Evolutionary conservation across 2,888 invertebrate species (phyloP).

Genomic region (Platerodrilus igneus): DNA sequence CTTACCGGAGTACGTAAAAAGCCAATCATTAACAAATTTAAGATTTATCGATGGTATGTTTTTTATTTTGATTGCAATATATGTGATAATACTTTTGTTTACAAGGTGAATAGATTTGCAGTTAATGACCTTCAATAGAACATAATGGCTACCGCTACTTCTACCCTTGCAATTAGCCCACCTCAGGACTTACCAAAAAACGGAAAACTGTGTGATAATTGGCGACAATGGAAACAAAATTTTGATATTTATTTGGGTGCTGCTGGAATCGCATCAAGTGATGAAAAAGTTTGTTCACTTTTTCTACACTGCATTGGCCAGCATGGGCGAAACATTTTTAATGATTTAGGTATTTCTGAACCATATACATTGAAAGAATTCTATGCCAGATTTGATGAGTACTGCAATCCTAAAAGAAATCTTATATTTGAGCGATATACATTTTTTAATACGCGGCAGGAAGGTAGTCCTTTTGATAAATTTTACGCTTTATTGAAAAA

Average conservation of each 20-base stretch:
- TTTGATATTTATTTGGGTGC: slow-evolving; percentile 12
- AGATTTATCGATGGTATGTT: too few relatives aligned
- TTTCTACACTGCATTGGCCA: slow-evolving; percentile 14
- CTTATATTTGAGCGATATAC: slow-evolving; percentile 15
- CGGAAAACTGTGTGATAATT: slow-evolving; percentile 12
- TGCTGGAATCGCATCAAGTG: slow-evolving; percentile 3
- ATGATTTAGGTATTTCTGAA: slow-evolving; percentile 5
- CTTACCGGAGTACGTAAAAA: too few relatives aligned
- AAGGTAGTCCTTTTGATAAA: slow-evolving; percentile 19
- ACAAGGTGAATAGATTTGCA: too few relatives aligned
- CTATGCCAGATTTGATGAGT: slow-evolving; percentile 8
- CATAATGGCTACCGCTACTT: too few relatives aligned
- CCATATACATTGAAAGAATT: not conserved
- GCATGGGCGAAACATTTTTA: slow-evolving; percentile 10
- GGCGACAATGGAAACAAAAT: slow-evolving; percentile 13
- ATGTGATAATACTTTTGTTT: too few relatives aligned
- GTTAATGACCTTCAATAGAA: too few relatives aligned
- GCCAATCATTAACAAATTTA: too few relatives aligned
- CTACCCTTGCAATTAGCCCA: too few relatives aligned
- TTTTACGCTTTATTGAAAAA: slow-evolving; percentile 22
- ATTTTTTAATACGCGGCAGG: slow-evolving; percentile 24
- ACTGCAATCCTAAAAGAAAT: slow-evolving; percentile 11
- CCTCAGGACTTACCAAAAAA: slow-evolving; percentile 7
- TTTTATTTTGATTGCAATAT: too few relatives aligned
- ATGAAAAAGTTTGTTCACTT: slow-evolving; percentile 5